Evolutionary conservation across 2,888 invertebrate genomes (phyloP).

Genomic region (Orchesella flavescens): DNA sequence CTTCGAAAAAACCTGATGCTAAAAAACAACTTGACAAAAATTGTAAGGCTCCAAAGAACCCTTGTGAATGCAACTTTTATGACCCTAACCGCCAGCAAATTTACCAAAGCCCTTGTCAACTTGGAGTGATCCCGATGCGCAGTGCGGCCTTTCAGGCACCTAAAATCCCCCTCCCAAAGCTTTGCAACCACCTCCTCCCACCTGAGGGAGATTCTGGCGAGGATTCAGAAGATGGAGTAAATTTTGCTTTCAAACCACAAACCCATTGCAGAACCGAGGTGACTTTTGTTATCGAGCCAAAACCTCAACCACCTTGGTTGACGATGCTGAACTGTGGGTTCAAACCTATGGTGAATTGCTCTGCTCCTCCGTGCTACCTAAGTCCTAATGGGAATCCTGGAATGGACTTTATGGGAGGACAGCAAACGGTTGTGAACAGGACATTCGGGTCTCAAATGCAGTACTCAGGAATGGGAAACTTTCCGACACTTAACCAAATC

Average conservation of each 20-base stretch:
- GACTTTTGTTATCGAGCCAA: slow-evolving; percentile 68
- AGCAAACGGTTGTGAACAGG: slow-evolving; percentile 29
- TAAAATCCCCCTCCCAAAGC: slow-evolving; percentile 38
- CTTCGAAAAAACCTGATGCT: neutral
- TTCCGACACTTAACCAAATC: slow-evolving; percentile 41
- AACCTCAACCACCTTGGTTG: slow-evolving; percentile 67
- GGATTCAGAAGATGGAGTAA: slow-evolving; percentile 60
- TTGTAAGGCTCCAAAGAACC: neutral
- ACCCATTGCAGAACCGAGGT: slow-evolving; percentile 67
- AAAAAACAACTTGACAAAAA: neutral
- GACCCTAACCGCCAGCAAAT: neutral
- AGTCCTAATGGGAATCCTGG: slow-evolving; percentile 52
- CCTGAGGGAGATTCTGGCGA: slow-evolving; percentile 17
- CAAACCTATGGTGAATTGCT: slow-evolving; percentile 68
- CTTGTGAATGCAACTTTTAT: neutral
- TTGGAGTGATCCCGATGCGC: slow-evolving; percentile 58
- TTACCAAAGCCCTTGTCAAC: slow-evolving; percentile 23
- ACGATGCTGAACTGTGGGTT: slow-evolving; percentile 70
- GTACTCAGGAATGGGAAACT: slow-evolving; percentile 46
- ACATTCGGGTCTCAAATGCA: slow-evolving; percentile 30
- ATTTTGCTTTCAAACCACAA: slow-evolving; percentile 66
- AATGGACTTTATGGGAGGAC: slow-evolving; percentile 24
- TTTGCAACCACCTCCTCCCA: slow-evolving; percentile 34
- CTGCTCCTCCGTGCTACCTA: slow-evolving; percentile 66
- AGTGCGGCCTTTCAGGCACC: slow-evolving; percentile 61